Percentiles rank a stretch among this genome's conserved stretches.
phyloP scores from a whole-genome alignment of 2,888 invertebrate genomes.

The Ariolimax columbianus region DNA sequence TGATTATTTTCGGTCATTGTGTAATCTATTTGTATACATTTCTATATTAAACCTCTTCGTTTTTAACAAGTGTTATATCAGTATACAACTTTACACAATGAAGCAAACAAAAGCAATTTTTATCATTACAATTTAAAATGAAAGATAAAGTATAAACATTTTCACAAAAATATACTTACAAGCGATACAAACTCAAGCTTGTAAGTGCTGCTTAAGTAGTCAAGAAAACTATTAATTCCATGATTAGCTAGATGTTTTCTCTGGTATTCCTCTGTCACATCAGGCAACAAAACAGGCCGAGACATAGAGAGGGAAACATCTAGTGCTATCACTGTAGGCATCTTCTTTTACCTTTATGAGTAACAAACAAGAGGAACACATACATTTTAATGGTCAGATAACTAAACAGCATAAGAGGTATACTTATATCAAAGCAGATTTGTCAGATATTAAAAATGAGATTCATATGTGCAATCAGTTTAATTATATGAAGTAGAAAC shows the following conservation, averaged over 20 bases:
- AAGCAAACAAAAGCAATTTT: not conserved
- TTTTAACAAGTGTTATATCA: not conserved
- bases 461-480: too few relatives aligned
- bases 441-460: too few relatives aligned
- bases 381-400: too few relatives aligned
- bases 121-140: not conserved
- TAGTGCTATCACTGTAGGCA: slow-evolving; percentile 87
- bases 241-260: slow-evolving; percentile 84
- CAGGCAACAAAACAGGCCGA: slow-evolving; percentile 80
- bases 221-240: slow-evolving; percentile 84
- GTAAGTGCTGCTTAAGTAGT: slow-evolving; percentile 83
- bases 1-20: too few relatives aligned
- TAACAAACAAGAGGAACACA: not conserved
- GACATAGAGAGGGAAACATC: slow-evolving; percentile 87
- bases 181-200: slow-evolving; percentile 86
- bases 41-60: too few relatives aligned
- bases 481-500: too few relatives aligned
- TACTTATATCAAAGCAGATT: too few relatives aligned
- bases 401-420: too few relatives aligned
- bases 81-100: not conserved
- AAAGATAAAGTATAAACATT: not conserved
- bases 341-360: slow-evolving; percentile 72
- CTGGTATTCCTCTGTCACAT: slow-evolving; percentile 81
- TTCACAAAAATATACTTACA: slow-evolving; percentile 78
- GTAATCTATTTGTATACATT: too few relatives aligned